A percentile compares a stretch with the other conserved stretches of the same genome.
phyloP scores from a whole-genome alignment of 2,797 vertebrate genomes.

The Chromobotia macracanthus region DNA sequence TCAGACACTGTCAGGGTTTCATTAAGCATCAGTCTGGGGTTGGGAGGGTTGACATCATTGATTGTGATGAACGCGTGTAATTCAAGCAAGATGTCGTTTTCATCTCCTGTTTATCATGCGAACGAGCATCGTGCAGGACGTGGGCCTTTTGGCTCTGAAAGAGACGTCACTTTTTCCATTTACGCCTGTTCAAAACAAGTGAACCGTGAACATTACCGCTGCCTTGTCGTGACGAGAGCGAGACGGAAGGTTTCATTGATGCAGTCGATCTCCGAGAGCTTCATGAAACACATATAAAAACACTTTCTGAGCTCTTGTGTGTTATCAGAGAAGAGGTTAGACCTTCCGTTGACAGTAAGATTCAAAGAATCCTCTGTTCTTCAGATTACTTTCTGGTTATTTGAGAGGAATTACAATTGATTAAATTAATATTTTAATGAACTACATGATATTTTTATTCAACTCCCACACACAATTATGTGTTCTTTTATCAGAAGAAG shows the following conservation, averaged over 20 bases:
- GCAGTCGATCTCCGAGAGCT: conserved; percentile 20
- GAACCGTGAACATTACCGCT: conserved; percentile 33
- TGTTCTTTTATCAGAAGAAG: no score
- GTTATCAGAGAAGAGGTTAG: background rate
- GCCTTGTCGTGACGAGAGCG: conserved; percentile 39
- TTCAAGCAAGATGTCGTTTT: conserved; percentile 69
- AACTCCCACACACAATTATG: no score
- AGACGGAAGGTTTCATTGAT: conserved; percentile 30
- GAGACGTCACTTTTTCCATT: conserved; percentile 52
- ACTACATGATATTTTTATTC: no score
- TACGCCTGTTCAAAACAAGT: conserved; percentile 38
- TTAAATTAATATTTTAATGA: background rate
- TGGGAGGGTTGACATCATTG: conserved; percentile 71
- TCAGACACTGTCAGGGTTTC: conserved; percentile 64
- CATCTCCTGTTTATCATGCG: conserved; percentile 69
- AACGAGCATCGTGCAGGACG: conserved; percentile 53
- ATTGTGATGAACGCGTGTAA: conserved; percentile 72
- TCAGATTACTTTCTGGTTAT: no score
- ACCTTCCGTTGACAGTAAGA: conserved; percentile 3
- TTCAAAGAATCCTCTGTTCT: background rate
- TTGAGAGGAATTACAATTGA: background rate
- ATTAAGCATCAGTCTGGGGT: conserved; percentile 57
- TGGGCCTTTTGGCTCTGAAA: conserved; percentile 32
- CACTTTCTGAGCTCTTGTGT: background rate
- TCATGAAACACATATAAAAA: background rate